phyloP scores from a whole-genome alignment of 2,113 vertebrate genomes.

The Cololabis saira region DNA sequence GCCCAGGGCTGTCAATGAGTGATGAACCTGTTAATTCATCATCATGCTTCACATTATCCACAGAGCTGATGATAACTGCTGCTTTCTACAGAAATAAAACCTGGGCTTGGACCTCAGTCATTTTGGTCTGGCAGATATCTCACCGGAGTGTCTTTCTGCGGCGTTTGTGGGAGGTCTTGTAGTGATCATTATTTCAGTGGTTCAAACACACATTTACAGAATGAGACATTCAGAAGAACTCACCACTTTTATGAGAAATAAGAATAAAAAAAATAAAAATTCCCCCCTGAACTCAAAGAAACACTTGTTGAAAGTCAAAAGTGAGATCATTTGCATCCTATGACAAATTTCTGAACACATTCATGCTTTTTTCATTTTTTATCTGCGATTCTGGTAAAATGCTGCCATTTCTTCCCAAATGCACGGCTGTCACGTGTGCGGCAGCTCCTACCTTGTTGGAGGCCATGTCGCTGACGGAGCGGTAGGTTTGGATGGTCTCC shows the following conservation, averaged over 20 bases:
- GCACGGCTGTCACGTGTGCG: not conserved
- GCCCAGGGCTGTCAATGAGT: slow-evolving; percentile 2
- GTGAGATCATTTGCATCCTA: too few species aligned
- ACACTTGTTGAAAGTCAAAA: too few species aligned
- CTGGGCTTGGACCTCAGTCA: not conserved
- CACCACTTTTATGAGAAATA: too few species aligned
- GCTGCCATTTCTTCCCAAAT: not conserved
- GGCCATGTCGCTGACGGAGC: slow-evolving; percentile 80
- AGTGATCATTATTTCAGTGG: slow-evolving; percentile 12
- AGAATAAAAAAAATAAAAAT: too few species aligned
- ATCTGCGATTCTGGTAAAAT: too few species aligned
- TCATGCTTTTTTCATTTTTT: too few species aligned
- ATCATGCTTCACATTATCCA: not conserved
- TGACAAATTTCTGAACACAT: too few species aligned
- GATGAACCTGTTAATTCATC: slow-evolving; percentile 3
- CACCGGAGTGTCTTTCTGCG: not conserved
- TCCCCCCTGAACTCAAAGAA: too few species aligned
- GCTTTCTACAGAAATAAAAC: too few species aligned
- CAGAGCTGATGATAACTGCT: too few species aligned
- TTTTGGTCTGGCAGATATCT: not conserved
- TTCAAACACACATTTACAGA: not conserved
- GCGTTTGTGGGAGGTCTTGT: slow-evolving; percentile 13
- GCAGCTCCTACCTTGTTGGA: slow-evolving; percentile 78
- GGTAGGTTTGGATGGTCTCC: slow-evolving; percentile 81
- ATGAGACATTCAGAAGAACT: not conserved